Evolutionary conservation across 2,888 invertebrate species (phyloP), one percentile per base, ranked within the genome.

Genomic region (Dorcus hopei): DNA sequence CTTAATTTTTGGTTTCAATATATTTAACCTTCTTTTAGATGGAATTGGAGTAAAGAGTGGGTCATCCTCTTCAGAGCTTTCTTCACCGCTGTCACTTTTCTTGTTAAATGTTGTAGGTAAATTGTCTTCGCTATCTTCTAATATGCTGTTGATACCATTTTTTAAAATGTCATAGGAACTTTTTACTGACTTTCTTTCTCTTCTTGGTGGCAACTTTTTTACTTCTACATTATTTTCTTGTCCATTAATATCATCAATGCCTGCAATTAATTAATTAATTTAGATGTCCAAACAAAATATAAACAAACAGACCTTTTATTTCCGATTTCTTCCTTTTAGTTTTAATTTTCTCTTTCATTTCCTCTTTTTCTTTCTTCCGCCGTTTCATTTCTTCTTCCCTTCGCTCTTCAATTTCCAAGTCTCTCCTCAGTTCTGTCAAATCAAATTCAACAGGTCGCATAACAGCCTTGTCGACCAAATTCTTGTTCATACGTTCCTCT

Each of bases 401-500:
- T 23, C 55, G 45, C 57, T 81, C 81, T 19, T 78, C 74, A 62
- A 80, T 76, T 59, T 82, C 81, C 2, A 83, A 74, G 68, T 87
- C 85, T 51, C 83, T 77, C 66, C 85, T 81, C 14, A 88, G 75
- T 43, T 83, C 82, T 33, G 82, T 81, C 41, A 85, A 81, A 77
- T 92, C 87, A 78, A 90, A 92, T 23, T 84, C 81, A 40, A 86
- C 84, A 0, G 87, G 87, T 63, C 87, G 84, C 9, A 85, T 82
- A 2, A 94, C 75, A 0, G 92, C 93, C 70, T 87, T 88, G 73
- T 92, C 90, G 3, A 94, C 83, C 57, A 91, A 81, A 2, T 79
- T 77, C n/a, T 83, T 79, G 78, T 93, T 93, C 1, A 85, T 75
- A 72, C 86, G 83, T 73, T 97, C 97, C 77, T 97, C 97, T 69